phyloP scores from a whole-genome alignment of 2,888 invertebrate species.

The Ectemnius cavifrons region DNA sequence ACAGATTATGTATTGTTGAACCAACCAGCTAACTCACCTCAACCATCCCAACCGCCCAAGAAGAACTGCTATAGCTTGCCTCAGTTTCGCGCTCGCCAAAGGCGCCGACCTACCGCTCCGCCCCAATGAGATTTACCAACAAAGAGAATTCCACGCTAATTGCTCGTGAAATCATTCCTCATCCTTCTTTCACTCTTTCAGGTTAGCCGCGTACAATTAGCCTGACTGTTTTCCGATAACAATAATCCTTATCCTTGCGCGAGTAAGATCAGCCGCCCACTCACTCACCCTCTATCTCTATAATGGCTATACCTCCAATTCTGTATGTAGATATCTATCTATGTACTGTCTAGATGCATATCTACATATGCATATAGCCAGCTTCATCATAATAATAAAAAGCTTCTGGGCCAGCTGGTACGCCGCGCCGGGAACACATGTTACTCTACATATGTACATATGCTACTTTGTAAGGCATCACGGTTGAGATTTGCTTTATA shows the following conservation, averaged over 20 bases:
- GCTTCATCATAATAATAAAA: background rate
- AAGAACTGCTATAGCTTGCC: slow-evolving; percentile 46
- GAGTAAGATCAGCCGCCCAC: too few relatives aligned
- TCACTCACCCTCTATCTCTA: too few relatives aligned
- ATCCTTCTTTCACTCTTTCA: background rate
- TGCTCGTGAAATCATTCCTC: background rate
- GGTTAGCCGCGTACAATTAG: background rate
- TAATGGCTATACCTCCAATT: too few relatives aligned
- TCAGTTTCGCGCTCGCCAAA: slow-evolving; percentile 12
- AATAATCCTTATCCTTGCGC: too few relatives aligned
- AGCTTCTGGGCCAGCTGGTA: background rate
- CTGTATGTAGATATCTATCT: too few relatives aligned
- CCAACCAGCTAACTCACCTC: background rate
- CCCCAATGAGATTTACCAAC: background rate
- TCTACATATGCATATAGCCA: too few relatives aligned
- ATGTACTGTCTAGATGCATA: too few relatives aligned
- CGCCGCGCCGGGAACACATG: too few relatives aligned
- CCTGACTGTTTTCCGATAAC: background rate
- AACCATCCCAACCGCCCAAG: slow-evolving; percentile 18
- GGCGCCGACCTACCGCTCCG: too few relatives aligned
- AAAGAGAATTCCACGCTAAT: background rate
- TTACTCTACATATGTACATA: too few relatives aligned
- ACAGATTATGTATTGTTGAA: slow-evolving; percentile 47
- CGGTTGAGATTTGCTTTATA: background rate
- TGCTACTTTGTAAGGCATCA: background rate